Conservation (phyloP, 2,797 vertebrate genomes). For the Xenentodon cancila region DNA sequence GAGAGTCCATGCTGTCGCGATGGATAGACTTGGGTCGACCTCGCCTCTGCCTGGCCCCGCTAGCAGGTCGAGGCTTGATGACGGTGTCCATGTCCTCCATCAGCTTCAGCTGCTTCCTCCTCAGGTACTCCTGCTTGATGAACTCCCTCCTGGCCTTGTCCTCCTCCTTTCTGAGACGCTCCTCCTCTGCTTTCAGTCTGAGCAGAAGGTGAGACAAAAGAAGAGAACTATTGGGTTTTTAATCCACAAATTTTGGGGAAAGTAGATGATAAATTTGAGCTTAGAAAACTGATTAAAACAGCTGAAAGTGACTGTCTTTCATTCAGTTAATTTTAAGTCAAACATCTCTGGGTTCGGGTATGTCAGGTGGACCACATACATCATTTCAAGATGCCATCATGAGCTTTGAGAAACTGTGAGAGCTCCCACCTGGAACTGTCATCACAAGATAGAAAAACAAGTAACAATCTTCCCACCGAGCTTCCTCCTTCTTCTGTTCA, state of each 20-base stretch:
- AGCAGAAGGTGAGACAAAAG: conserved; percentile 1
- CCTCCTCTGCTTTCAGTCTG: conserved; percentile 95
- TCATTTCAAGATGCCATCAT: no score
- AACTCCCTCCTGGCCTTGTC: conserved; percentile 93
- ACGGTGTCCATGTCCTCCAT: conserved; percentile 96
- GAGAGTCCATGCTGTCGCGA: conserved; percentile 91
- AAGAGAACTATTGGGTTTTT: not conserved
- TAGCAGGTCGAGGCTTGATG: conserved; percentile 87
- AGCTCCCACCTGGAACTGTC: no score
- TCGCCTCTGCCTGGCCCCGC: conserved; percentile 86
- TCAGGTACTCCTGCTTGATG: conserved; percentile 96
- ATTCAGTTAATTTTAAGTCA: no score
- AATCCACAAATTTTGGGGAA: not conserved
- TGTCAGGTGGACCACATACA: no score
- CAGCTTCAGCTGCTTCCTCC: conserved; percentile 97
- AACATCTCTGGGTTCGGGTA: no score
- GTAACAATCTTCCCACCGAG: conserved; percentile 79
- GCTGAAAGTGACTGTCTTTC: no score
- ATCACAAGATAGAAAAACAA: not conserved
- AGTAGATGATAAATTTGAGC: not conserved
- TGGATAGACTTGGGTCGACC: conserved; percentile 94
- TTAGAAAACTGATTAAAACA: no score
- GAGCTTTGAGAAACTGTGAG: no score
- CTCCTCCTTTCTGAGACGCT: conserved; percentile 94
- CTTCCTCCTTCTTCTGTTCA: conserved; percentile 95